Evolutionary conservation across 1,140 invertebrate genomes (phyloP).

Genomic region (Trichomalopsis sarcophagae): DNA sequence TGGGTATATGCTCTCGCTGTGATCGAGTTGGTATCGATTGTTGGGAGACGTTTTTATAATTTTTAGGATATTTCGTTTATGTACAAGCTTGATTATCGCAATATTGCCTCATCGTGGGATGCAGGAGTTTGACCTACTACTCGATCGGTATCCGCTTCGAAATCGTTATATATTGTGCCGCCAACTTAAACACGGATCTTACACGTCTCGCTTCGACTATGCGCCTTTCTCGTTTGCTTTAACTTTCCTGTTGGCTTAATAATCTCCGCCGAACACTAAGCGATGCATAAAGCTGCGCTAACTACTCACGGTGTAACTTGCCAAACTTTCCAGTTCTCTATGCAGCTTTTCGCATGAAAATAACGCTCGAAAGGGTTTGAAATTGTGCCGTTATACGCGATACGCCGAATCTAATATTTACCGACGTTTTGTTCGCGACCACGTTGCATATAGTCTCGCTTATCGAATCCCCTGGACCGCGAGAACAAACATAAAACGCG

Average conservation of each 20-base stretch:
- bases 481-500: neutral
- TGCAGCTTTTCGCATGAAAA: neutral
- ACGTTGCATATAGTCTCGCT: neutral
- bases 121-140: neutral
- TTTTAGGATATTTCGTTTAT: no score
- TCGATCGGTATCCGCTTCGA: neutral
- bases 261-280: neutral
- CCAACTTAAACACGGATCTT: neutral
- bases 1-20: no score
- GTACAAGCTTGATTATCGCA: no score
- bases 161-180: neutral
- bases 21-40: no score
- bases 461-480: neutral
- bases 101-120: no score
- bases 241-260: neutral
- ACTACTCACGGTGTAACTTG: neutral
- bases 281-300: neutral
- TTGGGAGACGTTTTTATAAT: no score
- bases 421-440: neutral
- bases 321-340: neutral
- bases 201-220: neutral
- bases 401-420: no score
- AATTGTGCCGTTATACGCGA: neutral
- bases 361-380: neutral
- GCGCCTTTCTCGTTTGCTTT: neutral